phyloP scores from a whole-genome alignment of 2,888 invertebrate species.

The Galeopsomyia nigrocyanea region DNA sequence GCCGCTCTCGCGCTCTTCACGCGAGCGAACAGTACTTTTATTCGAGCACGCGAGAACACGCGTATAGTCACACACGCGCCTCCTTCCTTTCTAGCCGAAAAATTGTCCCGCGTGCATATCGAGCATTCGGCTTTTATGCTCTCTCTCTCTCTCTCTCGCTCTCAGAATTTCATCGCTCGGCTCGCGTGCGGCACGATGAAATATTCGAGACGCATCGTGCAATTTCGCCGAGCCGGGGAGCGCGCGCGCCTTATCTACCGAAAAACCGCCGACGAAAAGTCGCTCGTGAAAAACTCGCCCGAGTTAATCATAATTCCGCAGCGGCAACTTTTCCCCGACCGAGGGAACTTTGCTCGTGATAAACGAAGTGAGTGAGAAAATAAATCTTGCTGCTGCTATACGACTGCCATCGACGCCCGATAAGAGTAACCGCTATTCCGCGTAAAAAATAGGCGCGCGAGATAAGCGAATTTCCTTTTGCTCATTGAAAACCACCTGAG shows the following conservation, averaged over 20 bases:
- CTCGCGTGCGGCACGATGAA: conserved; percentile 7
- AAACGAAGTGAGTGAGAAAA: conserved; percentile 2
- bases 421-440: conserved; percentile 16
- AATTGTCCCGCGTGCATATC: too few species aligned
- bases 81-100: too few species aligned
- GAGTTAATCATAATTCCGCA: conserved; percentile 16
- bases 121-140: too few species aligned
- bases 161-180: background rate
- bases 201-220: conserved; percentile 31
- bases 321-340: background rate
- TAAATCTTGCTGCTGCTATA: conserved; percentile 35
- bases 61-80: too few species aligned
- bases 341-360: too few species aligned
- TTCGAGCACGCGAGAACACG: too few species aligned
- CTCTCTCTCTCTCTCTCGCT: too few species aligned
- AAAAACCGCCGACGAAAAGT: too few species aligned
- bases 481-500: conserved; percentile 50
- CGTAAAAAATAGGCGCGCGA: background rate
- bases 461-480: conserved; percentile 8
- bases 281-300: too few species aligned
- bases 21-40: too few species aligned
- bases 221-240: background rate
- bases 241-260: too few species aligned
- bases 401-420: conserved; percentile 44
- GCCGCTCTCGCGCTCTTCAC: background rate